Evolutionary conservation across 2,797 vertebrate genomes (phyloP).

Genomic region (Thamnophis elegans): DNA sequence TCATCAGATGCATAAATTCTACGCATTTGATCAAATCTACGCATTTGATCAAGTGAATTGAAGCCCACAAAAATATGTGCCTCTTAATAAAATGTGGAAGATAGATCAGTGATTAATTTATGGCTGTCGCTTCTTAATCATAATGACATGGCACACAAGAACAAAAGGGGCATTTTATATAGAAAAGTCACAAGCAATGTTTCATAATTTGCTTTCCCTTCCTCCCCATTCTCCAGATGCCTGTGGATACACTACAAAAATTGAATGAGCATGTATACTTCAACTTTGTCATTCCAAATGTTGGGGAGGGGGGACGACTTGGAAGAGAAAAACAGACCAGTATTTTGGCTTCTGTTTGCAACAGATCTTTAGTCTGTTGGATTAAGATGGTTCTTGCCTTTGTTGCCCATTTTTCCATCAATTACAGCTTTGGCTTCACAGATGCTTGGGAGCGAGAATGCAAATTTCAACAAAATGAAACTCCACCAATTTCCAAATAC

Average conservation of each 20-base stretch:
- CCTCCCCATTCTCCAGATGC: neutral
- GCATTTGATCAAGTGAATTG: neutral
- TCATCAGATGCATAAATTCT: neutral
- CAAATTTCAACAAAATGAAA: neutral
- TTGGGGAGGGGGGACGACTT: neutral
- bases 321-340: neutral
- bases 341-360: neutral
- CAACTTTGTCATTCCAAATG: neutral
- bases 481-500: fast-evolving
- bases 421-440: neutral
- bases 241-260: neutral
- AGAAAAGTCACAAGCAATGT: neutral
- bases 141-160: neutral
- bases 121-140: neutral
- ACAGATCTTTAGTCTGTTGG: neutral
- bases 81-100: neutral
- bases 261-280: neutral
- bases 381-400: neutral
- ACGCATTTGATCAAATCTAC: neutral
- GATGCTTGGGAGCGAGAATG: too few species aligned
- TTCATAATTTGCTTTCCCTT: neutral
- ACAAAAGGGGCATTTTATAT: neutral
- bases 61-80: neutral
- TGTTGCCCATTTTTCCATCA: neutral
- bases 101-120: neutral